Evolutionary conservation across 2,797 vertebrate species (phyloP), one percentile per base, ranked within the genome.

Genomic region (Sphenopsis melanotis): DNA sequence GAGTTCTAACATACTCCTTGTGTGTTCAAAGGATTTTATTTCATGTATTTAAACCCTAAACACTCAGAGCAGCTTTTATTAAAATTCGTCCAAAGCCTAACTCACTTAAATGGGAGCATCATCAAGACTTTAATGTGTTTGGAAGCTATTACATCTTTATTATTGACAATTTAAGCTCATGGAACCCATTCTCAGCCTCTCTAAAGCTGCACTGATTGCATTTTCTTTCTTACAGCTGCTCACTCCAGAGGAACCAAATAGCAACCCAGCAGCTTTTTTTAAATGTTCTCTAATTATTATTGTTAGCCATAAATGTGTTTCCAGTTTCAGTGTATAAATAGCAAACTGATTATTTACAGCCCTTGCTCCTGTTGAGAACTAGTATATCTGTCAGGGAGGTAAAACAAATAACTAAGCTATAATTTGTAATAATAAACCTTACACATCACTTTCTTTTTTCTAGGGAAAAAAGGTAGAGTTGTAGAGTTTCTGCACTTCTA

Each of bases 311-410:
- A 93, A 93, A 91, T 61, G 53, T 86, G 69, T 86, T 94, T 83
- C 76, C 68, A 75, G 80, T 75, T 91, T 75, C 87, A 90, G 65
- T 61, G 69, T 68, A 93, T 87, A 94, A 95, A 96, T 81, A 96
- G 79, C 47, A 95, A 89, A 83, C 68, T 47, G 89, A 92, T 96
- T 94, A 96, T 96, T 95, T 95, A 95, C 83, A 94, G 91, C 83
- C 64, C 76, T 94, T 72, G 64, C 63, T 86, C 85, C 82, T 83
- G 60, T 81, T 91, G 76, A 91, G 91, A 72, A 75, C 72, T 75
- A 76, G 72, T 83, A 65, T 76, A 80, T 85, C 82, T 93, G 78
- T 93, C 87, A 94, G 52, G 79, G 63, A 92, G 60, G 84, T 87
- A 70, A 92, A 88, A 91, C 66, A 92, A 94, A 92, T 63, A 89